phyloP scores from a whole-genome alignment of 2,888 invertebrate genomes.

The Apotomis turbidana region DNA sequence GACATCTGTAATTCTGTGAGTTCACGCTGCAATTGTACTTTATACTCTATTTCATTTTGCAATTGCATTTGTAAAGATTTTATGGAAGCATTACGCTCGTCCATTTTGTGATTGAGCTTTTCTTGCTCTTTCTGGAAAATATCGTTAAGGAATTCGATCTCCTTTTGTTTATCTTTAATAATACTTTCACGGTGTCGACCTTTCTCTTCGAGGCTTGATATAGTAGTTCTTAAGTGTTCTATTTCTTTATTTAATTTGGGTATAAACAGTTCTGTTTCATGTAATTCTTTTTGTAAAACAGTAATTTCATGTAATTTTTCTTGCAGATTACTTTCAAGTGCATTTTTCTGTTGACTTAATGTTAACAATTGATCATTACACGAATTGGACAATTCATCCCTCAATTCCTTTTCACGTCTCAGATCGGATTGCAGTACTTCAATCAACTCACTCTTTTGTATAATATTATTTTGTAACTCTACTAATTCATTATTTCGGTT shows the following conservation, averaged over 20 bases:
- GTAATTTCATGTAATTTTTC: conserved; percentile 51
- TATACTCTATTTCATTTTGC: conserved; percentile 64
- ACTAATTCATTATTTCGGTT: conserved; percentile 75
- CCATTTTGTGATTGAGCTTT: conserved; percentile 56
- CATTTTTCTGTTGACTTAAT: conserved; percentile 43
- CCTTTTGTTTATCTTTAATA: conserved; percentile 57
- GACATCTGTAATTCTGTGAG: conserved; percentile 42
- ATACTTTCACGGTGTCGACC: conserved; percentile 52
- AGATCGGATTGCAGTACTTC: conserved; percentile 49
- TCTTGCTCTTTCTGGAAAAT: conserved; percentile 55
- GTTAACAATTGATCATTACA: conserved; percentile 42
- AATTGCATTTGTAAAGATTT: conserved; percentile 62
- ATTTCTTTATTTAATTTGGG: conserved; percentile 58
- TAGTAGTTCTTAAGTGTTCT: conserved; percentile 52
- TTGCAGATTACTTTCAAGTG: conserved; percentile 40
- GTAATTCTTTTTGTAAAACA: conserved; percentile 54
- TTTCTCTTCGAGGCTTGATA: conserved; percentile 52
- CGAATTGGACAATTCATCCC: conserved; percentile 38
- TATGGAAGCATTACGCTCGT: conserved; percentile 61
- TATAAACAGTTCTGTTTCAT: conserved; percentile 51
- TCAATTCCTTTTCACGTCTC: conserved; percentile 43
- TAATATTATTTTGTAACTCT: conserved; percentile 69
- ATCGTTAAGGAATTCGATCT: conserved; percentile 56
- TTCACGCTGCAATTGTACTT: conserved; percentile 58
- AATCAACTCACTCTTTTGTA: conserved; percentile 66